Evolutionary conservation across 2,797 vertebrate genomes (phyloP), one percentile per base, ranked within the genome.

Genomic region (Gadopsis bispinosus): DNA sequence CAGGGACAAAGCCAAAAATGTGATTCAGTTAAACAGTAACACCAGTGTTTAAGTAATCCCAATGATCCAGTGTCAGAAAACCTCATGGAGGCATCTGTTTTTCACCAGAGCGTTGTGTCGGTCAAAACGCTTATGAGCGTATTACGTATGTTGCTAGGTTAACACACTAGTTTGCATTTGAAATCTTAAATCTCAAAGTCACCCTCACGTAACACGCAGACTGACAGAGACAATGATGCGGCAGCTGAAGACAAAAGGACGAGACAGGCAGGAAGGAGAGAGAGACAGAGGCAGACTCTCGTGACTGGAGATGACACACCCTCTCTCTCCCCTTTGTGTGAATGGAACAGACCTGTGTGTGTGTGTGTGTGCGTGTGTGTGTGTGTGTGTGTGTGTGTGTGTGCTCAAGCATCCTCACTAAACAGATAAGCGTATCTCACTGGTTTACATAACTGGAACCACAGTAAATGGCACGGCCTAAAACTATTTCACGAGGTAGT

Each of bases 221-320:
- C 41, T 19, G 14, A 54, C 39, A 51, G 53, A 70, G 80, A 80
- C 79, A 84, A 79, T 47, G 69, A 77, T 17, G 33, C 8, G 43
- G 73, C 72, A 64, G 75, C 56, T 65, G 77, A 89, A 79, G 81
- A 90, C 86, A 71, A 1, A 56, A 76, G 45, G 91, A 87, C 88
- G 80, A 87, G 87, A 91, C 88, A 66, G 77, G 31, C 88, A 91
- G 92, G 90, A 92, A 90, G 85, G 69, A 77, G 66, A 50, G 50
- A 75, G 86, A 91, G 85, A 91, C 87, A 83, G 69, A 71, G 47
- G 71, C 50, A 54, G 78, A 81, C 33, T 89, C 80, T 86, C 63
- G 75, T 84, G 86, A 86, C 82, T 69, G 77, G 17, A 86, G 51
- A 62, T 72, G 84, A 84, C 83, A 81, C 88, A 84, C 86, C 87